Base-by-base conservation (phyloP, 2,113 vertebrate genomes). In the Corythaeola cristata region DNA sequence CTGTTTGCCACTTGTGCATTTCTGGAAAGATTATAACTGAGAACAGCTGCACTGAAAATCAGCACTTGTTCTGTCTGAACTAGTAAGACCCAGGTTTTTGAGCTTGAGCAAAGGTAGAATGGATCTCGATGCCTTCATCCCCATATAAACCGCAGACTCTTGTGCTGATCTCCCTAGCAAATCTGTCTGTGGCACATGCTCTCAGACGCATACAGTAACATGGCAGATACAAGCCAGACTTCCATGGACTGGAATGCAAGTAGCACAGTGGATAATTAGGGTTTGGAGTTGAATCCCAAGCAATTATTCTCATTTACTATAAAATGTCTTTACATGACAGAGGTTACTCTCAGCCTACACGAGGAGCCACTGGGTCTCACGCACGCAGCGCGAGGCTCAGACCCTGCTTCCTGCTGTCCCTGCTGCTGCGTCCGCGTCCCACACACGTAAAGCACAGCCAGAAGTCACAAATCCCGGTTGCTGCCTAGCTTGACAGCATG, bases 351-450 rank as follows among this genome's bases (percentile, higher is more conserved):
- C 28, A 47, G 19, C 26, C 19, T 41, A 26, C 37, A 26, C 4
- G 9, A 27, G 74, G 66, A 73, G 33, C 49, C 59, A 35, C 6
- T 10, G 6, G 20, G 26, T 69, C 49, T 86, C 45, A 74, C 0
- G 3, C 32, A 73, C 22, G 4, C 12, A 52, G 21, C 0, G 0
- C 2, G 3, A 68, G 24, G 35, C 26, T 58, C 64, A 30, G 53
- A 26, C 0, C 0, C 33, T 53, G 14, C 59, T 82, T 91, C 41
- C 66, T 55, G 32, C 9, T 1, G 0, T 9, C 32, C 20, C 32
- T 68, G 30, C 27, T 60, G 30, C 66, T 39, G n/a, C 0, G 0
- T 27, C 37, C 60, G 8, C 4, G 2, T 64, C 66, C 76, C 45
- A 49, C 50, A 24, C 21, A 15, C 5, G 6, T 21, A 69, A 83